These are phyloP conservation scores for Porites cylindrica DNA, from an alignment of 92 coral and sea anemone genomes.

Conservation along the genomic window DNA sequence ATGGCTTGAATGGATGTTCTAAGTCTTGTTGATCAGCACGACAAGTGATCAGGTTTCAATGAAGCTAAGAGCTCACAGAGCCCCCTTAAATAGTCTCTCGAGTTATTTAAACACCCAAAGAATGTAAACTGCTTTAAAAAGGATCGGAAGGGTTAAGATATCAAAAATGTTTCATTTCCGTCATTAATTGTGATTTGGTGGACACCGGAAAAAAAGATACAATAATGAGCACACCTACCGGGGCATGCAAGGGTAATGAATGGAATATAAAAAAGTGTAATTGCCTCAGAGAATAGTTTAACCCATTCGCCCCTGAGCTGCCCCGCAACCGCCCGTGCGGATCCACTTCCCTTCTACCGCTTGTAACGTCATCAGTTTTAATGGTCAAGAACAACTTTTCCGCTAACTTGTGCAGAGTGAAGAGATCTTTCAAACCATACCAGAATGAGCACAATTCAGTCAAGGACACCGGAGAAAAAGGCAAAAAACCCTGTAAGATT, in stretches of 20 bases:
- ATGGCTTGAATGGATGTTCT: background rate
- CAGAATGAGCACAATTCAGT: too few relatives aligned
- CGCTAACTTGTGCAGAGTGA: too few relatives aligned
- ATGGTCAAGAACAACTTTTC: too few relatives aligned
- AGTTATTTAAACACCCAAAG: background rate
- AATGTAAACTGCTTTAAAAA: background rate
- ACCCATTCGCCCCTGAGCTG: too few relatives aligned
- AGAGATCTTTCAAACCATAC: too few relatives aligned
- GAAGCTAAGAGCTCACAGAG: background rate
- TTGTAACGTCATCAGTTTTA: too few relatives aligned
- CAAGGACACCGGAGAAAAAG: too few relatives aligned
- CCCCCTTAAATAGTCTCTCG: background rate
- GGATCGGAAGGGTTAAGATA: conserved; percentile 1
- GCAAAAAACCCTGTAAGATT: too few relatives aligned
- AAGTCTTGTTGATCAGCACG: too few relatives aligned
- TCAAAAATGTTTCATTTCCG: background rate
- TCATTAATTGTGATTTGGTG: background rate
- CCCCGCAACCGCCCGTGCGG: too few relatives aligned
- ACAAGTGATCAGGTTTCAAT: background rate
- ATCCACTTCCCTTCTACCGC: too few relatives aligned
- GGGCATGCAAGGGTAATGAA: background rate
- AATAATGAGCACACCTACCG: background rate
- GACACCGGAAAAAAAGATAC: background rate
- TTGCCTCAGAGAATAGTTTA: background rate
- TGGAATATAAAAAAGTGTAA: background rate